A percentile compares a stretch with the other conserved stretches of the same genome.
Evolutionary conservation across 2,113 vertebrate genomes (phyloP).

Genomic region (Caloenas nicobarica): DNA sequence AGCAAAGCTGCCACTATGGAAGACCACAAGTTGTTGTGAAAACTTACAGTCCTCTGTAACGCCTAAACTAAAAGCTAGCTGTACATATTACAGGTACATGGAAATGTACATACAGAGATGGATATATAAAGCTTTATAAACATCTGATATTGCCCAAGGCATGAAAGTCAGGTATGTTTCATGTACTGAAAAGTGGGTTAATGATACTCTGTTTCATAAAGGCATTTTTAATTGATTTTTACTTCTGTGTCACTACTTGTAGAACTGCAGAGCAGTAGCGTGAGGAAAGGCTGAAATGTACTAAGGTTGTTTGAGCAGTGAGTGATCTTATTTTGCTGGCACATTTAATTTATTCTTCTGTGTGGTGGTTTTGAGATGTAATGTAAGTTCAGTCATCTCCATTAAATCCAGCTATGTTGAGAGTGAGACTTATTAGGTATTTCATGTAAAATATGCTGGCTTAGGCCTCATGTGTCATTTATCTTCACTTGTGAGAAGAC

Average conservation of each 20-base stretch:
- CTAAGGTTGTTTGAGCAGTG: neutral
- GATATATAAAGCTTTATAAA: neutral
- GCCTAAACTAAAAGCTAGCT: neutral
- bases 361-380: neutral
- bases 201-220: neutral
- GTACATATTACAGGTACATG: neutral
- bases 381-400: neutral
- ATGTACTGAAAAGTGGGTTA: neutral
- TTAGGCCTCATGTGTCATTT: constrained; percentile 34
- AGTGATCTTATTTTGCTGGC: neutral
- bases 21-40: neutral
- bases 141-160: neutral
- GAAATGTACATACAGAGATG: neutral
- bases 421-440: constrained; percentile 38
- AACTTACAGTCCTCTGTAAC: neutral
- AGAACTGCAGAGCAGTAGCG: neutral
- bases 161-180: neutral
- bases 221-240: neutral
- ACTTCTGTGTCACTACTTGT: neutral
- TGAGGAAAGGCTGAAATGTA: neutral
- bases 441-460: constrained; percentile 53
- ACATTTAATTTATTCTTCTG: constrained; percentile 16
- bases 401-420: constrained; percentile 8
- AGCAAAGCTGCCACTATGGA: neutral
- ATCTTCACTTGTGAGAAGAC: constrained; percentile 60